Percentiles rank a stretch among this genome's conserved stretches.
Evolutionary conservation across 1,140 invertebrate species (phyloP).

Genomic region (Leptinotarsa undecemlineata): DNA sequence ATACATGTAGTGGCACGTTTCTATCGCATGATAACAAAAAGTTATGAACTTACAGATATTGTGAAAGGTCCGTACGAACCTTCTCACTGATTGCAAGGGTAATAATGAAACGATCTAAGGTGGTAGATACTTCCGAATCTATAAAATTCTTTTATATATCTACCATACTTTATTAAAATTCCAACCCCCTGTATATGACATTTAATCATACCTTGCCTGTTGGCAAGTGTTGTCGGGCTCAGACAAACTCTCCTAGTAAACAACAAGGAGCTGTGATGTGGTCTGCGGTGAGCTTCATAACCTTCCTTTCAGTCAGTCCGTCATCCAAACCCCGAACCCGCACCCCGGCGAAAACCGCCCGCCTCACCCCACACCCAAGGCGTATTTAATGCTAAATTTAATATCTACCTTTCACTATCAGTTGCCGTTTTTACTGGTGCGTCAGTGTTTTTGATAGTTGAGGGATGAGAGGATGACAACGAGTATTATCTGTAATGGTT

Average conservation of each 20-base stretch:
- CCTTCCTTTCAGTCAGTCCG: conserved; percentile 48
- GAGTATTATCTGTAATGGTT: not conserved
- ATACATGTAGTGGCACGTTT: too few relatives aligned
- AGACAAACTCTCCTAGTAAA: conserved; percentile 41
- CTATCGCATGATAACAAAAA: too few relatives aligned
- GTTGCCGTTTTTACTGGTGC: conserved; percentile 11
- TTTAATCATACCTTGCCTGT: conserved; percentile 47
- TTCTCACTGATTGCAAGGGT: too few relatives aligned
- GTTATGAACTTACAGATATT: too few relatives aligned
- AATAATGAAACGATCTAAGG: too few relatives aligned
- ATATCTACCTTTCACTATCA: conserved; percentile 27
- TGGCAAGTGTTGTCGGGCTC: conserved; percentile 39
- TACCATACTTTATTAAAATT: not conserved
- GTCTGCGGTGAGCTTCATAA: conserved; percentile 51
- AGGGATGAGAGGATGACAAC: not conserved
- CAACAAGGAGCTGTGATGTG: conserved; percentile 53
- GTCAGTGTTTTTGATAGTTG: conserved; percentile 18
- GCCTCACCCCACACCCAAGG: conserved; percentile 7
- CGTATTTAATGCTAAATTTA: conserved; percentile 25
- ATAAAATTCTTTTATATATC: too few relatives aligned
- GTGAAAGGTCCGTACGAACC: too few relatives aligned
- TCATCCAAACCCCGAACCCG: conserved; percentile 36
- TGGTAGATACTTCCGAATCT: too few relatives aligned
- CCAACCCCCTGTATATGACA: conserved; percentile 18
- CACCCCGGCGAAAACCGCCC: conserved; percentile 12